phyloP scores from a whole-genome alignment of 2,888 invertebrate genomes.

The Sinohyriopsis cumingii region DNA sequence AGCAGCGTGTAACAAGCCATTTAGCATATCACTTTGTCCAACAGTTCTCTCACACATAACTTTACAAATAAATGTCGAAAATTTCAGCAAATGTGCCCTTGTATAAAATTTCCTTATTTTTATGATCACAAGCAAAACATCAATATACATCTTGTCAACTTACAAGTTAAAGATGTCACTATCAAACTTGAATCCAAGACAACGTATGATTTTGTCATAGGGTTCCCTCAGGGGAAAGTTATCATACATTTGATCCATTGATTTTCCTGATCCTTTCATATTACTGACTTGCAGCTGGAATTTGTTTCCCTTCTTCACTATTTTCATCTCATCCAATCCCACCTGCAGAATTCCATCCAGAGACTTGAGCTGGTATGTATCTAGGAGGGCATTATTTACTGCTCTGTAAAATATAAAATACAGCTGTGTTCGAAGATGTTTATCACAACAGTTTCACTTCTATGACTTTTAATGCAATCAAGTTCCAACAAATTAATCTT shows the following conservation, averaged over 20 bases:
- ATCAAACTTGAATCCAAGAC: conserved; percentile 73
- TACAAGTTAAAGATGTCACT: conserved; percentile 64
- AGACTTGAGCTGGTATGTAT: conserved; percentile 74
- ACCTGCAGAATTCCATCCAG: conserved; percentile 72
- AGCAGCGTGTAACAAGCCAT: no score
- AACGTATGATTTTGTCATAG: conserved; percentile 72
- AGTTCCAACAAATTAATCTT: no score
- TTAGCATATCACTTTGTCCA: no score
- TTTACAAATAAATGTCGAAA: no score
- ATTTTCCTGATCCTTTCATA: conserved; percentile 3
- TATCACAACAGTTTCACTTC: no score
- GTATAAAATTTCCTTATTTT: no score
- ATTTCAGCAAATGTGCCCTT: no score
- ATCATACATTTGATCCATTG: conserved; percentile 49
- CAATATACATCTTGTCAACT: conserved; percentile 26
- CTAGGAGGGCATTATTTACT: conserved; percentile 72
- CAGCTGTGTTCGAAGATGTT: not conserved
- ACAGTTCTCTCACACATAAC: no score
- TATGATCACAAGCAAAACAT: no score
- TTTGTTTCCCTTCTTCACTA: conserved; percentile 49
- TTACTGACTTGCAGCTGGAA: not conserved
- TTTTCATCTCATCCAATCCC: conserved; percentile 55
- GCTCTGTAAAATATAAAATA: conserved; percentile 61
- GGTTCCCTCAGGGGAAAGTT: conserved; percentile 71
- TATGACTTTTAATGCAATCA: no score